Evolutionary conservation across 2,113 vertebrate genomes (phyloP), one percentile per base, ranked within the genome.

Genomic region (Lamprotornis superbus): DNA sequence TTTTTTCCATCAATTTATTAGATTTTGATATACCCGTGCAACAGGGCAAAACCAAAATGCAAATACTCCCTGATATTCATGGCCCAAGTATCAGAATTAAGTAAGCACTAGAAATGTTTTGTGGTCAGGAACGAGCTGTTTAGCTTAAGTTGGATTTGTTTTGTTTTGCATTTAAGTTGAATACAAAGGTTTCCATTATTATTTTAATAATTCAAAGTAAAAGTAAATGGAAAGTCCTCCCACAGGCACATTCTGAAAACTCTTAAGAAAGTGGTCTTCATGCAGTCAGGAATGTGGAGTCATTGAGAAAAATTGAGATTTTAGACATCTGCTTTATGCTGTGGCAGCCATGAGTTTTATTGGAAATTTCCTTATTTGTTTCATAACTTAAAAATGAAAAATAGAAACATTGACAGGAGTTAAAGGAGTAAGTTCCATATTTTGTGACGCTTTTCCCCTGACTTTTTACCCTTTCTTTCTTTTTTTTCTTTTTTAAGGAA

Each of bases 1-100:
- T 4, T 25, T 33, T 24, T 39, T 37, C 18, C 25, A 2, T 1
- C 7, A 57, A 0, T 7, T 63, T 4, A 25, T 61, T 46, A 57
- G 7, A 52, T 60, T 64, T 79, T 83, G 3, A 46, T 89, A 39
- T 17, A 12, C 8, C 8, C 56, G 3, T 64, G 27, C 2, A 83
- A 76, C 21, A 56, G 17, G 15, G 2, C 5, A 87, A 80, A 76
- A 84, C 5, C 31, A 81, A 87, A 83, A 53, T 24, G 16, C 14
- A 42, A 33, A 64, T 47, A 5, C 7, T 28, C 9, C 4, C 53
- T 80, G 44, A 60, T 75, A 64, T 3, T 52, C 35, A 50, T 3
- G 60, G 14, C 27, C 40, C 14, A 50, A 39, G 18, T n/a, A 68
- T 17, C 24, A 74, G 24, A 83, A 40, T 55, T n/a, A 76, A 18